These are phyloP conservation scores for Ectropis grisescens DNA, from an alignment of 1,140 invertebrate species.

Conservation along the genomic window DNA sequence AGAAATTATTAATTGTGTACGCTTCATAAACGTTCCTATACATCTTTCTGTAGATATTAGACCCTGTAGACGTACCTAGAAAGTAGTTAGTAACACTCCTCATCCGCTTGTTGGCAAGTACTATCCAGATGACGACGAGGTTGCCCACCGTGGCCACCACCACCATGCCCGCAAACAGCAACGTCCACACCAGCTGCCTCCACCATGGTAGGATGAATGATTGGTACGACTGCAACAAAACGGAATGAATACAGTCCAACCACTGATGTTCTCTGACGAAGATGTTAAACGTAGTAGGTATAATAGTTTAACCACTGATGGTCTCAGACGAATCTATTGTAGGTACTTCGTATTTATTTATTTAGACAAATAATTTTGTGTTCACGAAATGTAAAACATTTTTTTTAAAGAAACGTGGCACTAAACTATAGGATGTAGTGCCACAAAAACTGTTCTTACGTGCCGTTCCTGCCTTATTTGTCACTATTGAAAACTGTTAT, in stretches of 20 bases:
- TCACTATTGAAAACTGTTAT: no score
- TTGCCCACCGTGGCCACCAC: slow-evolving; percentile 93
- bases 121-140: slow-evolving; percentile 95
- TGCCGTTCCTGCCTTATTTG: no score
- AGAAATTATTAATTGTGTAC: no score
- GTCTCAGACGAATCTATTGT: no score
- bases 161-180: slow-evolving; percentile 89
- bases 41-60: no score
- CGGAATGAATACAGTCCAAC: neutral
- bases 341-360: no score
- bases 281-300: no score
- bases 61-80: slow-evolving; percentile 79
- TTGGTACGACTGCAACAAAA: slow-evolving; percentile 45
- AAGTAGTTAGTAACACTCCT: slow-evolving; percentile 97
- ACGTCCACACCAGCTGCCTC: slow-evolving; percentile 87
- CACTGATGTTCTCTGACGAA: neutral
- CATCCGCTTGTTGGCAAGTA: slow-evolving; percentile 92
- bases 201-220: slow-evolving; percentile 86
- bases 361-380: neutral
- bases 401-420: neutral
- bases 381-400: neutral
- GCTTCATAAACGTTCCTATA: no score
- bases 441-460: no score
- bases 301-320: no score
- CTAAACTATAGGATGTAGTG: no score